These are phyloP conservation scores for Arctia plantaginis DNA, from an alignment of 2,888 invertebrate species.

Conservation along the genomic window DNA sequence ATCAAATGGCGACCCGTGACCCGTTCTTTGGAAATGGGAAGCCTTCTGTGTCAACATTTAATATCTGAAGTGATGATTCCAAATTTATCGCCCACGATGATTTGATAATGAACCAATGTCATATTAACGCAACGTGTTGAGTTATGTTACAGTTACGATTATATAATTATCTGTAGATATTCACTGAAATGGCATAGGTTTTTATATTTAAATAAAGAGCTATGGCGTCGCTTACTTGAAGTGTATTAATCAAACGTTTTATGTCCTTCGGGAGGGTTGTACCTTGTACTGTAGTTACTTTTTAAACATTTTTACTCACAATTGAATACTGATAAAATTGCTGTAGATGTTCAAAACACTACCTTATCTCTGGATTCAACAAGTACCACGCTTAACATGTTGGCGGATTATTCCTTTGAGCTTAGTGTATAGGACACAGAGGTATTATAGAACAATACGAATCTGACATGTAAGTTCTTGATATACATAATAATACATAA, in stretches of 20 bases:
- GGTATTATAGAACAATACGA: background rate
- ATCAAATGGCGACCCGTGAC: conserved; percentile 77
- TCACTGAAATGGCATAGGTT: conserved; percentile 26
- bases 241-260: background rate
- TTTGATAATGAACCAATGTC: conserved; percentile 42
- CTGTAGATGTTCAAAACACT: background rate
- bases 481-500: background rate
- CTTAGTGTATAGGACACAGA: background rate
- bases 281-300: too few species aligned
- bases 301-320: background rate
- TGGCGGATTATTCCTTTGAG: background rate
- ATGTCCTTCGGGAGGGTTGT: background rate
- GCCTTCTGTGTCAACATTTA: conserved; percentile 57
- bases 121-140: conserved; percentile 31
- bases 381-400: background rate
- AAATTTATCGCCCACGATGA: conserved; percentile 31
- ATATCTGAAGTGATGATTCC: conserved; percentile 37
- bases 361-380: background rate
- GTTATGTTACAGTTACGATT: conserved; percentile 30
- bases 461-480: background rate
- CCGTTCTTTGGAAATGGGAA: conserved; percentile 70
- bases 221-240: background rate
- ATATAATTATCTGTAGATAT: conserved; percentile 30
- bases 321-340: background rate
- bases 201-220: background rate